Percentiles rank a stretch among this genome's conserved stretches.
phyloP scores from a whole-genome alignment of 2,797 vertebrate species.

The Sebastes elongatus region DNA sequence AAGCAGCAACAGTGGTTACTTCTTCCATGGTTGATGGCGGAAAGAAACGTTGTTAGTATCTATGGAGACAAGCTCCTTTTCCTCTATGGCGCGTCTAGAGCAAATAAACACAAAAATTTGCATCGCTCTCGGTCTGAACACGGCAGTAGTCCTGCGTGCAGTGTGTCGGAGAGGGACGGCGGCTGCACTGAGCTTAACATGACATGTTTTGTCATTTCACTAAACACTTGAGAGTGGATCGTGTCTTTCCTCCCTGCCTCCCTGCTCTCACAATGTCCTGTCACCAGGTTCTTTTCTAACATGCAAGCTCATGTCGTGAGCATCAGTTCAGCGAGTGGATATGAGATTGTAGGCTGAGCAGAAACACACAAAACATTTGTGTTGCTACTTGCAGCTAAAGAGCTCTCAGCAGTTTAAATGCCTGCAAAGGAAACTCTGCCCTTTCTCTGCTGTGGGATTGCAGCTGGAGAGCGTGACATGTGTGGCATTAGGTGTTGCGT shows the following conservation, averaged over 20 bases:
- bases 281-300: background rate
- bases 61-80: too few relatives aligned
- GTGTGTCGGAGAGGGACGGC: background rate
- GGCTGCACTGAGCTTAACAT: constrained; percentile 4
- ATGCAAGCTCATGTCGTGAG: background rate
- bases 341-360: background rate
- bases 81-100: too few relatives aligned
- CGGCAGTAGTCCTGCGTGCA: constrained; percentile 21
- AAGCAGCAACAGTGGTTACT: too few relatives aligned
- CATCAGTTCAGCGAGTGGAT: background rate
- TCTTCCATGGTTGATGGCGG: too few relatives aligned
- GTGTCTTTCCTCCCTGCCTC: background rate
- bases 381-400: background rate
- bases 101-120: rapidly evolving
- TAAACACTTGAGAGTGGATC: background rate
- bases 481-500: constrained; percentile 22
- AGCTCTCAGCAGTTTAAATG: background rate
- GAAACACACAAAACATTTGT: background rate
- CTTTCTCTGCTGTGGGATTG: background rate
- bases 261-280: background rate
- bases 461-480: background rate
- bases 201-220: constrained; percentile 4
- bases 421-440: background rate
- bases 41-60: too few relatives aligned
- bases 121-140: too few relatives aligned